Evolutionary conservation across 2,888 invertebrate genomes (phyloP).

Genomic region (Xestia c-nigrum): DNA sequence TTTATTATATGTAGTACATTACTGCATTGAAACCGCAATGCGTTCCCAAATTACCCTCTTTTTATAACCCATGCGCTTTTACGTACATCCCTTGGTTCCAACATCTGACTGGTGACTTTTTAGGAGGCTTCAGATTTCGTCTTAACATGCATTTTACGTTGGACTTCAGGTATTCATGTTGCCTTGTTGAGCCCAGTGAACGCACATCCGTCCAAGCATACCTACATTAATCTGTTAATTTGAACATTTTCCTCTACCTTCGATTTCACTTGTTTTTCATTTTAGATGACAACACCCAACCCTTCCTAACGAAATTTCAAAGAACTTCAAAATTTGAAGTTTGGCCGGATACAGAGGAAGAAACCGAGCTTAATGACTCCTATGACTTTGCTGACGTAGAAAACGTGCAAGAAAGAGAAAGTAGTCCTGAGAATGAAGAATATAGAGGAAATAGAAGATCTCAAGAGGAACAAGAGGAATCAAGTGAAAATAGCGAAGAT

Average conservation of each 20-base stretch:
- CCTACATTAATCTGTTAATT: not conserved
- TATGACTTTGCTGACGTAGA: not conserved
- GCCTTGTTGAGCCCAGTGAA: not conserved
- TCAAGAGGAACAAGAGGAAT: not conserved
- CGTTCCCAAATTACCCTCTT: not conserved
- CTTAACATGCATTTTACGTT: not conserved
- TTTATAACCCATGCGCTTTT: not conserved
- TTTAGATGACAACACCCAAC: conserved; percentile 14
- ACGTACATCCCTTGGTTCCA: not conserved
- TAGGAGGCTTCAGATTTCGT: not conserved
- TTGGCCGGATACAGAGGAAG: conserved; percentile 15
- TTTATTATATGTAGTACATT: not conserved
- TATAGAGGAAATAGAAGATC: not conserved
- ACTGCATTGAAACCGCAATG: not conserved
- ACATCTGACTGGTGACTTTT: not conserved
- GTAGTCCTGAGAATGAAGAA: conserved; percentile 14
- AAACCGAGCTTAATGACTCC: not conserved
- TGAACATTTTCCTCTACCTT: not conserved
- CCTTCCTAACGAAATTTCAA: not conserved
- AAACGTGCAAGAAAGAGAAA: conserved; percentile 1
- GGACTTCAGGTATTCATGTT: not conserved
- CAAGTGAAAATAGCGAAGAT: conserved; percentile 3
- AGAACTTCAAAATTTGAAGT: not conserved
- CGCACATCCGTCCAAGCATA: not conserved
- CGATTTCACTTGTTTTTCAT: conserved; percentile 1